phyloP scores from a whole-genome alignment of 2,888 invertebrate genomes.

The Epirrhoe tristata region DNA sequence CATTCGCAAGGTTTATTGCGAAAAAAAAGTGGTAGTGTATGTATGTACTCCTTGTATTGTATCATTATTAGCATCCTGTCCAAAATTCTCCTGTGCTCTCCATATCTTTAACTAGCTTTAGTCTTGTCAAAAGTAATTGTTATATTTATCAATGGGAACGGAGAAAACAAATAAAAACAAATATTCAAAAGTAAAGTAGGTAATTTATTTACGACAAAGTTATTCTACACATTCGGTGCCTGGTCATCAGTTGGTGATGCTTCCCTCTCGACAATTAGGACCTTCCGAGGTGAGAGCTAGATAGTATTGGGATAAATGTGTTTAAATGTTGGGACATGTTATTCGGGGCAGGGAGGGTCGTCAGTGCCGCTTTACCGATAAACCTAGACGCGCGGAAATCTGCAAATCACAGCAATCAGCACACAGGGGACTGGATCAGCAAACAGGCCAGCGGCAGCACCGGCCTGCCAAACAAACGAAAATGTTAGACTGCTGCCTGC shows the following conservation, averaged over 20 bases:
- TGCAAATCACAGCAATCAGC: constrained; percentile 82
- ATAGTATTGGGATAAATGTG: constrained; percentile 44
- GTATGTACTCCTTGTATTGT: no score
- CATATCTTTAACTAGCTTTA: background rate
- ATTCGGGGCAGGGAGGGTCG: constrained; percentile 66
- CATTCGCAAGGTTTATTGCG: no score
- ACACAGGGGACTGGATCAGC: constrained; percentile 82
- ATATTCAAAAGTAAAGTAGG: constrained; percentile 40
- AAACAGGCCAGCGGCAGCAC: constrained; percentile 85
- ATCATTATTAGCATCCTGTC: no score
- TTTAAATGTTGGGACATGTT: constrained; percentile 35
- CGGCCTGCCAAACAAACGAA: constrained; percentile 84
- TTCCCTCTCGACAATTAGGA: constrained; percentile 53
- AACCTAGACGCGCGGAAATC: constrained; percentile 75
- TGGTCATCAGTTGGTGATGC: constrained; percentile 53
- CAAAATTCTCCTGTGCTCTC: no score
- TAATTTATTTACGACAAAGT: constrained; percentile 64
- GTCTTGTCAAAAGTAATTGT: background rate
- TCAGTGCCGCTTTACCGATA: constrained; percentile 56
- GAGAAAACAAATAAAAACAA: constrained; percentile 24
- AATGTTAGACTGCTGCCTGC: constrained; percentile 70
- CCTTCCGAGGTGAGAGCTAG: constrained; percentile 39
- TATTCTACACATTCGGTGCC: constrained; percentile 62
- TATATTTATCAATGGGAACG: background rate
- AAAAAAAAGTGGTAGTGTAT: no score